phyloP scores from a whole-genome alignment of 1,140 invertebrate genomes.

The Aphelenchoides besseyi region DNA sequence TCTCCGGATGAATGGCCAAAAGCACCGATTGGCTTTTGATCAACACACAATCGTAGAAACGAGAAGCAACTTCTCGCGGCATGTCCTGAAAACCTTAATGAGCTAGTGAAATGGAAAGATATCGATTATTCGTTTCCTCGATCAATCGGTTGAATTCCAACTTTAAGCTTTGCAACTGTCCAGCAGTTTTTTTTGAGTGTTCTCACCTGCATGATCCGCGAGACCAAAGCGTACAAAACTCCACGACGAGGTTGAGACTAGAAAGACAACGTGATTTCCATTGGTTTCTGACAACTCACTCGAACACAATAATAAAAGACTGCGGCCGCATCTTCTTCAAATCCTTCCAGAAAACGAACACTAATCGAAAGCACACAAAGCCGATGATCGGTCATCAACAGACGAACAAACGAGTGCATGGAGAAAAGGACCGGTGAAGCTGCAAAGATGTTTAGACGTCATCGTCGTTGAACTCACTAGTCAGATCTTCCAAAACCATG shows the following conservation, averaged over 20 bases:
- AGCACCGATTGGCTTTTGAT: neutral
- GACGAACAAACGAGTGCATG: neutral
- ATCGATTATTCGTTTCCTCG: no score
- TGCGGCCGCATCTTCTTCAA: neutral
- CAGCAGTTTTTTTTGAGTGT: no score
- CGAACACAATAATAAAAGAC: neutral
- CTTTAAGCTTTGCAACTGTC: no score
- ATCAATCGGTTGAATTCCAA: no score
- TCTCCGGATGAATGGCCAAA: neutral
- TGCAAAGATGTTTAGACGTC: neutral
- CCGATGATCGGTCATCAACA: neutral
- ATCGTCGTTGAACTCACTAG: constrained; percentile 1
- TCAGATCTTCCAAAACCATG: neutral
- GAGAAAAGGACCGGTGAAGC: neutral
- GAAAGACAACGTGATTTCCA: neutral
- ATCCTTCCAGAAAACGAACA: neutral
- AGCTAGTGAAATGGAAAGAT: no score
- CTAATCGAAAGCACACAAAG: neutral
- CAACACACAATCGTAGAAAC: neutral
- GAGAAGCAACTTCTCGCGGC: neutral
- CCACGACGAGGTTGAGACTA: neutral
- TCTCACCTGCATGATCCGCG: neutral
- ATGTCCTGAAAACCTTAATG: no score
- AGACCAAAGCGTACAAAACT: neutral
- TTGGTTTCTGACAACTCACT: neutral